Percentiles rank a stretch among this genome's conserved stretches.
phyloP scores from a whole-genome alignment of 2,797 vertebrate species.

The Parambassis ranga region DNA sequence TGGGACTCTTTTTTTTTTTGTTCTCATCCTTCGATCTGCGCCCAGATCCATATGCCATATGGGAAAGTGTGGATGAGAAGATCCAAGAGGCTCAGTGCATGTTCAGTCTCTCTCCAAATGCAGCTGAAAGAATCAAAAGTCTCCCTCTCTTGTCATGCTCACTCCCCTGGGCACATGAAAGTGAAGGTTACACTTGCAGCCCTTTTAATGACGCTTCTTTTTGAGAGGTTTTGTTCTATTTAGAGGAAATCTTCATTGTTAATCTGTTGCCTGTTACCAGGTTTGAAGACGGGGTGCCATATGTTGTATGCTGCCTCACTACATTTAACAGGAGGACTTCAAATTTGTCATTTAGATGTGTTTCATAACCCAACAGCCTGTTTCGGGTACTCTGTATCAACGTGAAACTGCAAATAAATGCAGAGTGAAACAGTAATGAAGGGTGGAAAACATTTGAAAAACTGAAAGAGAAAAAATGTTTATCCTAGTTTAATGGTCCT shows the following conservation, averaged over 20 bases:
- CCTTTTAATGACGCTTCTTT: slow-evolving; percentile 61
- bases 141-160: slow-evolving; percentile 57
- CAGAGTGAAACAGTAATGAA: not conserved
- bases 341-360: slow-evolving; percentile 55
- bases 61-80: slow-evolving; percentile 75
- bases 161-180: slow-evolving; percentile 74
- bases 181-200: slow-evolving; percentile 76
- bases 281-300: slow-evolving; percentile 60
- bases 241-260: slow-evolving; percentile 61
- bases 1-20: slow-evolving; percentile 53
- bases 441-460: not conserved
- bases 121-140: slow-evolving; percentile 60
- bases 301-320: slow-evolving; percentile 49
- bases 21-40: slow-evolving; percentile 67
- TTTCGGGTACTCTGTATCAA: slow-evolving; percentile 36
- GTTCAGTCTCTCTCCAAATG: slow-evolving; percentile 68
- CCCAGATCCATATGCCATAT: slow-evolving; percentile 80
- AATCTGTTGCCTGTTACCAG: slow-evolving; percentile 60
- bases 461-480: not conserved
- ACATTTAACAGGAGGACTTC: slow-evolving; percentile 55
- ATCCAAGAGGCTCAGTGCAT: slow-evolving; percentile 64
- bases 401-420: slow-evolving; percentile 1
- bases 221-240: slow-evolving; percentile 58
- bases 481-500: rapidly evolving
- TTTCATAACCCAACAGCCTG: slow-evolving; percentile 26